These are phyloP conservation scores for Phataginus tetradactyla DNA, from an alignment of 2,797 vertebrate species.

Conservation along the genomic window DNA sequence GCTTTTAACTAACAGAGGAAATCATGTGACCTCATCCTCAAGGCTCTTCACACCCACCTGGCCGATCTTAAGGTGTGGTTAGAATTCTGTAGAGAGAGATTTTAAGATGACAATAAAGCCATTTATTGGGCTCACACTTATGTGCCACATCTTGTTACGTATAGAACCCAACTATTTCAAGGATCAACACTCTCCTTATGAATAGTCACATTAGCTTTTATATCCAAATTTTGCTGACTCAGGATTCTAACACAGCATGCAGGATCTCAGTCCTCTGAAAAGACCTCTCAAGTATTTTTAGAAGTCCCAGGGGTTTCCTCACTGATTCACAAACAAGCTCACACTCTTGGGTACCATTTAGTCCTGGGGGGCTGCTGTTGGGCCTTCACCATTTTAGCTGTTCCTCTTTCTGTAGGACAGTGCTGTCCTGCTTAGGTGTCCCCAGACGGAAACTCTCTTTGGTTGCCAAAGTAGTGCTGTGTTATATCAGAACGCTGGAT, in stretches of 20 bases:
- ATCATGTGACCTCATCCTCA: neutral
- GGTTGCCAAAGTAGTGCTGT: neutral
- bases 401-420: neutral
- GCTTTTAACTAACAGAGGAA: constrained; percentile 29
- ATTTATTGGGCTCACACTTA: neutral
- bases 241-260: neutral
- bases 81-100: neutral
- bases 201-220: neutral
- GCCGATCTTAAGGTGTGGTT: neutral
- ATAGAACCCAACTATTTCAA: neutral
- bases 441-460: neutral
- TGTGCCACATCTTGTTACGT: neutral
- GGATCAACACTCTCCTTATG: neutral
- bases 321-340: neutral
- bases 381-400: neutral
- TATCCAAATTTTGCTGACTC: neutral
- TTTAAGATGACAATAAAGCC: neutral
- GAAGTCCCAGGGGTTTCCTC: neutral
- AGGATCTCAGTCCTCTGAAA: neutral
- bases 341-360: neutral
- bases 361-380: neutral
- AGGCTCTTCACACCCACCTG: neutral
- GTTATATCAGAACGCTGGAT: neutral
- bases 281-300: neutral
- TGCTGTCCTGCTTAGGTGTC: neutral